Conservation (phyloP, 2,888 invertebrate species). For the Caenorhabditis sp. region DNA sequence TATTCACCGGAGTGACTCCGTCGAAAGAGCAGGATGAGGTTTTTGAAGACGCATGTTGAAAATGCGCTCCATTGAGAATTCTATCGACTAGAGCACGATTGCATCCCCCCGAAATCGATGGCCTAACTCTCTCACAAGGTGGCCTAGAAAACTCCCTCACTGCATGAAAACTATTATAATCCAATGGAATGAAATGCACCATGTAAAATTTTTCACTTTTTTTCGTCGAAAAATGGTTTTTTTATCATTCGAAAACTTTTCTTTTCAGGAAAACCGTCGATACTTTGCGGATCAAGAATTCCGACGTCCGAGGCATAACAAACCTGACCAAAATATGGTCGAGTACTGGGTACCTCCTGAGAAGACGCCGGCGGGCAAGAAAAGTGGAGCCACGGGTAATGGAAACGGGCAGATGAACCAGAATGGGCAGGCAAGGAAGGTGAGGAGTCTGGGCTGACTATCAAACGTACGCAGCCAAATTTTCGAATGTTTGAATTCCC, state of each 20-base stretch:
- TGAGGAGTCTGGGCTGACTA: neutral
- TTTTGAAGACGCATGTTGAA: constrained; percentile 19
- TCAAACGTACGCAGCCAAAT: neutral
- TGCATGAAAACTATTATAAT: too few relatives aligned
- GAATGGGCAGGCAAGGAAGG: constrained; percentile 45
- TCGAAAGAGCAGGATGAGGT: constrained; percentile 50
- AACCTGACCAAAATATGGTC: constrained; percentile 65
- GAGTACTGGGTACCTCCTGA: constrained; percentile 72
- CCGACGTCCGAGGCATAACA: constrained; percentile 56
- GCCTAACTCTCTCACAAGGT: too few relatives aligned
- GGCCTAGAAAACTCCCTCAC: too few relatives aligned
- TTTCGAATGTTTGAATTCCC: too few relatives aligned
- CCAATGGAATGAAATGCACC: too few relatives aligned
- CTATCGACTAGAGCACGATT: neutral
- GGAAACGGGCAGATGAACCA: constrained; percentile 1
- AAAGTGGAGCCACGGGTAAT: constrained; percentile 21
- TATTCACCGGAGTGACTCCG: constrained; percentile 57
- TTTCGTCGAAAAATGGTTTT: too few relatives aligned
- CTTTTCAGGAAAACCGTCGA: constrained; percentile 55
- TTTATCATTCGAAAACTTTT: too few relatives aligned
- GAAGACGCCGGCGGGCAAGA: constrained; percentile 49
- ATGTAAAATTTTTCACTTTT: neutral
- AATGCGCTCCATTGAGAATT: constrained; percentile 1
- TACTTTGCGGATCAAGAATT: constrained; percentile 63
- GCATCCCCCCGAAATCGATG: neutral